Evolutionary conservation across 2,113 vertebrate species (phyloP).

Genomic region (Dicentrarchus labrax): DNA sequence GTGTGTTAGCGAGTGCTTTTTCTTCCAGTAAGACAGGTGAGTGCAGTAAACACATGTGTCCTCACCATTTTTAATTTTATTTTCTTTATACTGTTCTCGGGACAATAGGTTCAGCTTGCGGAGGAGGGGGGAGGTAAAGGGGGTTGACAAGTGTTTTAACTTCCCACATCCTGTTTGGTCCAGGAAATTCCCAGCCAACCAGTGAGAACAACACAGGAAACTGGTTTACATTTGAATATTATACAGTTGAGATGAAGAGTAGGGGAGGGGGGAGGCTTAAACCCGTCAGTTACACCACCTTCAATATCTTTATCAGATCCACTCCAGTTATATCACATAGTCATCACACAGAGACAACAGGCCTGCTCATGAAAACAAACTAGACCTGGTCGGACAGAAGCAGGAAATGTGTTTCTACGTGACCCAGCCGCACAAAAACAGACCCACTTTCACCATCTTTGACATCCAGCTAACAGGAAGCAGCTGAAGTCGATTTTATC

Average conservation of each 20-base stretch:
- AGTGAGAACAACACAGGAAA: constrained; percentile 65
- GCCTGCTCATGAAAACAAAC: constrained; percentile 56
- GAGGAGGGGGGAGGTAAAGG: neutral
- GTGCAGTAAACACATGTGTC: constrained; percentile 63
- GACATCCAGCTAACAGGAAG: constrained; percentile 21
- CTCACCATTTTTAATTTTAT: constrained; percentile 47
- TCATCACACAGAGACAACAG: constrained; percentile 41
- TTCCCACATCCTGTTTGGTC: constrained; percentile 70
- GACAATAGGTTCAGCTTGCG: constrained; percentile 42
- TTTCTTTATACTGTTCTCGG: constrained; percentile 48
- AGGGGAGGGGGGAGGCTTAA: neutral
- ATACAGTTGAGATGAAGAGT: constrained; percentile 66
- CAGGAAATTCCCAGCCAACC: constrained; percentile 40
- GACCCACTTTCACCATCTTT: neutral
- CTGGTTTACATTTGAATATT: constrained; percentile 53
- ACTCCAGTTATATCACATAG: constrained; percentile 67
- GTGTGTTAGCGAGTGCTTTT: constrained; percentile 31
- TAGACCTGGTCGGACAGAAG: constrained; percentile 23
- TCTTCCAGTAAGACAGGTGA: constrained; percentile 44
- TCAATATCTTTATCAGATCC: constrained; percentile 44
- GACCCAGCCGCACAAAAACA: constrained; percentile 27
- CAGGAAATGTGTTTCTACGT: constrained; percentile 32
- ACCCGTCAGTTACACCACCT: constrained; percentile 40
- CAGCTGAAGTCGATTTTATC: neutral
- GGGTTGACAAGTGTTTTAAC: constrained; percentile 15